Percentiles rank a stretch among this genome's conserved stretches.
Conservation (phyloP, 1,140 invertebrate species). For the Meloidogyne floridensis region DNA sequence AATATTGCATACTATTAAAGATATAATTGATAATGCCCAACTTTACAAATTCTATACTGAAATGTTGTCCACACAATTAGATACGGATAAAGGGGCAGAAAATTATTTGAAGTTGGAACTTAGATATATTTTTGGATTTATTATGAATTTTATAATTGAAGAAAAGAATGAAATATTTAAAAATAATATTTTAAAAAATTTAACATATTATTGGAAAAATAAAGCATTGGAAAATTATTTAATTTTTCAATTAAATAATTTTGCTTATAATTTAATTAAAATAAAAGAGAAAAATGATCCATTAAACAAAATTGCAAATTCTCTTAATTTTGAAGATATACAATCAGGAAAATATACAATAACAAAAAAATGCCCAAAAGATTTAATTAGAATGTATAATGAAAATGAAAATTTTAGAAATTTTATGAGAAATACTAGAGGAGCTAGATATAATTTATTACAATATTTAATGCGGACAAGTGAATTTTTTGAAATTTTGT, state of each 20-base stretch:
- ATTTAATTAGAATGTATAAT: neutral
- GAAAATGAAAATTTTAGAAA: neutral
- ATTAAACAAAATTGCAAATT: too few species aligned
- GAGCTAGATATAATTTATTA: slow-evolving; percentile 1
- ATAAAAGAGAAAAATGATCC: neutral
- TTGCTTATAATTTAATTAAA: neutral
- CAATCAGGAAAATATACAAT: neutral
- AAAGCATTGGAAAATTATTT: too few species aligned
- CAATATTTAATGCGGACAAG: neutral
- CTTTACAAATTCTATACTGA: neutral
- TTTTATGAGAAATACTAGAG: neutral
- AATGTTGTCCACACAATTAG: neutral
- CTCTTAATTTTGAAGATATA: too few species aligned
- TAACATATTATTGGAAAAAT: slow-evolving; percentile 1
- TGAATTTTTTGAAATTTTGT: neutral
- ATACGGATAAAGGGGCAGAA: neutral
- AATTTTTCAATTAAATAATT: neutral
- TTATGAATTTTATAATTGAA: neutral
- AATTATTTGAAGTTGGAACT: neutral
- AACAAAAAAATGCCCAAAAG: neutral
- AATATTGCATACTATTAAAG: neutral
- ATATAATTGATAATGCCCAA: slow-evolving; percentile 5
- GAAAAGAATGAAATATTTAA: neutral
- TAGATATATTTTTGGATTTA: neutral
- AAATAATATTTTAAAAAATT: neutral